phyloP scores from a whole-genome alignment of 2,888 invertebrate genomes.

The Eutolmus rufibarbis region DNA sequence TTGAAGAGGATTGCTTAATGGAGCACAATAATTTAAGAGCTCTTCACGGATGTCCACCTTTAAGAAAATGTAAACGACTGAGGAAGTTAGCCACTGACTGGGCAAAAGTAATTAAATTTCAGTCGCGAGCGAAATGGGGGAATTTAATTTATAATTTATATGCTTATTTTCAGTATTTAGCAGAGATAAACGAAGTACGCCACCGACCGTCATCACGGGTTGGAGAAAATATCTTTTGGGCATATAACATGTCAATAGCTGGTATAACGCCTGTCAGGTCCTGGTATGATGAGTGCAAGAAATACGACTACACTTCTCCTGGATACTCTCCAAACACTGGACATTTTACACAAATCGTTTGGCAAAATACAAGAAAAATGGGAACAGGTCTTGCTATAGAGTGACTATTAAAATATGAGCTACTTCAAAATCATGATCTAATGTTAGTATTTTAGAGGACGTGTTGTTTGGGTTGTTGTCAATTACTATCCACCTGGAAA shows the following conservation, averaged over 20 bases:
- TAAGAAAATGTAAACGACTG: conserved; percentile 71
- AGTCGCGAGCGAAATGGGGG: no score
- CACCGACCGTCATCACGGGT: not conserved
- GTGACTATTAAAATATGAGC: not conserved
- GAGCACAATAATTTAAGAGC: not conserved
- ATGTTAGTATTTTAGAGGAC: not conserved
- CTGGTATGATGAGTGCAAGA: conserved; percentile 80
- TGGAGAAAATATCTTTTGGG: not conserved
- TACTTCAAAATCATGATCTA: not conserved
- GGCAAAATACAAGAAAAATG: conserved; percentile 76
- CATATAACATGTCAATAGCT: conserved; percentile 66
- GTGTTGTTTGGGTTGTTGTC: not conserved
- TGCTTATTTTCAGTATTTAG: not conserved
- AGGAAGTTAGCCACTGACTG: conserved; percentile 75
- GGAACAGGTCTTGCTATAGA: conserved; percentile 67
- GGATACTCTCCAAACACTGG: conserved; percentile 75
- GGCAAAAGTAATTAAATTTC: conserved; percentile 66
- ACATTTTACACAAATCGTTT: conserved; percentile 86
- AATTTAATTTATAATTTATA: not conserved
- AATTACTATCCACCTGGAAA: conserved; percentile 11
- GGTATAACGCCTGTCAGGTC: conserved; percentile 78
- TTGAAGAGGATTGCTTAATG: not conserved
- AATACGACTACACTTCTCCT: conserved; percentile 69
- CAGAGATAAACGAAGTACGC: not conserved
- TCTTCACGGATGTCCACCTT: conserved; percentile 72